A percentile compares a stretch with the other conserved stretches of the same genome.
phyloP scores from a whole-genome alignment of 2,797 vertebrate species.

The Fundulus diaphanus region DNA sequence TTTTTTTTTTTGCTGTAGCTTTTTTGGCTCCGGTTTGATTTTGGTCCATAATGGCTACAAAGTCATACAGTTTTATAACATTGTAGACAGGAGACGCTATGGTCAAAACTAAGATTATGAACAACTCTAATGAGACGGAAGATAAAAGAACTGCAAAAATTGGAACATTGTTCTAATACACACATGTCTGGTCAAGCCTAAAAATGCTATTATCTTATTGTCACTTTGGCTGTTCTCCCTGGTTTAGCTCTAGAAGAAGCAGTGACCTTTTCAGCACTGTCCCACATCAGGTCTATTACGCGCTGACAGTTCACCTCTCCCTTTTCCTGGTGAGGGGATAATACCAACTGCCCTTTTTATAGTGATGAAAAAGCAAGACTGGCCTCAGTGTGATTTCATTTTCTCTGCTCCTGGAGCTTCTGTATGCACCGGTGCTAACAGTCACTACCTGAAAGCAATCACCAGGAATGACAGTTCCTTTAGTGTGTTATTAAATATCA shows the following conservation, averaged over 20 bases:
- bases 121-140: conserved; percentile 12
- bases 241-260: conserved; percentile 65
- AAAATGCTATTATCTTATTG: conserved; percentile 65
- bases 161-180: conserved; percentile 44
- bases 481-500: conserved; percentile 61
- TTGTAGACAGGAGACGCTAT: conserved; percentile 19
- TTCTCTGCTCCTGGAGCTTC: conserved; percentile 32
- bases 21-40: conserved; percentile 47
- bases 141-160: conserved; percentile 31
- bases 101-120: conserved; percentile 32
- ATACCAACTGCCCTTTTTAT: conserved; percentile 39
- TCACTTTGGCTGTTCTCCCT: conserved; percentile 60
- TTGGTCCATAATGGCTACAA: conserved; percentile 41
- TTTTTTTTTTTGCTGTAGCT: background rate
- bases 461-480: conserved; percentile 42
- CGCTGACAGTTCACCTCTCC: conserved; percentile 52
- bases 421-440: conserved; percentile 41
- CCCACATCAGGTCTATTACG: conserved; percentile 66
- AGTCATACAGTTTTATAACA: conserved; percentile 51
- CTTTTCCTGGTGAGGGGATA: conserved; percentile 47
- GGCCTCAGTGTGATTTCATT: conserved; percentile 54
- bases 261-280: conserved; percentile 72
- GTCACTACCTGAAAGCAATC: conserved; percentile 62
- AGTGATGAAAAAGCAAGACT: conserved; percentile 54
- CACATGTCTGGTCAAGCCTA: conserved; percentile 64